Conservation (phyloP, 2,113 vertebrate genomes). For the Chlorodrepanis virens region DNA sequence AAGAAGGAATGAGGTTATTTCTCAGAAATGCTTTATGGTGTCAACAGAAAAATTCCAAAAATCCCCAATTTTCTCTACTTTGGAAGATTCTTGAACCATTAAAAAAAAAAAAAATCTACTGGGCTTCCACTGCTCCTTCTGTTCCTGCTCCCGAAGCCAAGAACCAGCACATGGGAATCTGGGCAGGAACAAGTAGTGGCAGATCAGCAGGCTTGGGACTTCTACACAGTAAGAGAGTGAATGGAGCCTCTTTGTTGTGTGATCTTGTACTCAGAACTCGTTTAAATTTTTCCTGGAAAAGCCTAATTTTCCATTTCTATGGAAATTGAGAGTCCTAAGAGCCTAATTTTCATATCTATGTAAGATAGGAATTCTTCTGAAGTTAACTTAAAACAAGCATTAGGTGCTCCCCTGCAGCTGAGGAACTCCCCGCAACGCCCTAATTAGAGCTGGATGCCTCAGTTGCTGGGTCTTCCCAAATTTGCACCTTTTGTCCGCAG, state of each 20-base stretch:
- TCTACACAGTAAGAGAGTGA: not conserved
- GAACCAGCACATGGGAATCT: not conserved
- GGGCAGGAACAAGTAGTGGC: not conserved
- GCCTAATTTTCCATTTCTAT: not conserved
- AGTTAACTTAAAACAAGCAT: not conserved
- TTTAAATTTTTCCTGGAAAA: not conserved
- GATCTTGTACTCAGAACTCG: not conserved
- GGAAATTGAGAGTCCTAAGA: not conserved
- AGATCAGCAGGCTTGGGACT: not conserved
- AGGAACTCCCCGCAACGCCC: not conserved
- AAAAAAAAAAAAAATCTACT: not conserved
- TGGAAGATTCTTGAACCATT: conserved; percentile 6
- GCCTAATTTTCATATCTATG: not conserved
- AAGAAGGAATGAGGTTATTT: not conserved
- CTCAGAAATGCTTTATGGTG: not conserved
- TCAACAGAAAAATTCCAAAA: not conserved
- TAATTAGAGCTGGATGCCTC: not conserved
- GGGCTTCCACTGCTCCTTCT: not conserved
- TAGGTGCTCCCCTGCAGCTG: not conserved
- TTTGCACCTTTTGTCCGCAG: not conserved
- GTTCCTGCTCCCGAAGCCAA: not conserved
- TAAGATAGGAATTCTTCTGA: not conserved
- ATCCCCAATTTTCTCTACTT: not conserved
- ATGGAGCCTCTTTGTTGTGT: not conserved
- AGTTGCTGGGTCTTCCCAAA: not conserved